A percentile compares a stretch with the other conserved stretches of the same genome.
Conservation (phyloP, 53 echinoderm and acorn worm genomes). For the Antedon mediterranea region DNA sequence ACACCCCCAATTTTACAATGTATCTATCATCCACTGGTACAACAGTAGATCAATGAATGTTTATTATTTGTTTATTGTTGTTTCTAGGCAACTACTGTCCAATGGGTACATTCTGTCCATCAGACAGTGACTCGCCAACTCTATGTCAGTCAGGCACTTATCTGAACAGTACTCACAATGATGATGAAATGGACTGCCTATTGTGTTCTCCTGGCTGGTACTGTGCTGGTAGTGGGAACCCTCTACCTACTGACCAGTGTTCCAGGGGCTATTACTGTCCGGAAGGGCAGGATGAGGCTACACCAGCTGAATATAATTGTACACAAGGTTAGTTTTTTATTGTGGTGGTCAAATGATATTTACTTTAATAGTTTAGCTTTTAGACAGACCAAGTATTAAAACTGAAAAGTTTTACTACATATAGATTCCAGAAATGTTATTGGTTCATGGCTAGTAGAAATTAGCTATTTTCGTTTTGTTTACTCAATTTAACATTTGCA, state of each 20-base stretch:
- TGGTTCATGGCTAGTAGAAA: too few species aligned
- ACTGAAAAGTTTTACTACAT: not conserved
- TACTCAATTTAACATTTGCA: not conserved
- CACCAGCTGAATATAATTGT: slow-evolving; percentile 81
- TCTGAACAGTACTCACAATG: slow-evolving; percentile 81
- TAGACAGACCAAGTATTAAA: too few species aligned
- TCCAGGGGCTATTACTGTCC: slow-evolving; percentile 81
- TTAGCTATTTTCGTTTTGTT: not conserved
- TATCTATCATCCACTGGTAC: not conserved
- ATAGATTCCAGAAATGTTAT: not conserved
- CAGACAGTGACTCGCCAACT: slow-evolving; percentile 41
- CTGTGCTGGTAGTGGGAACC: slow-evolving; percentile 77
- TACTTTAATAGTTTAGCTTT: not conserved
- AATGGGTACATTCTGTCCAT: slow-evolving; percentile 70
- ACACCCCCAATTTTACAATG: not conserved
- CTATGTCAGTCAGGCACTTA: slow-evolving; percentile 80
- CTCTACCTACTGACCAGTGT: slow-evolving; percentile 60
- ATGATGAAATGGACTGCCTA: slow-evolving; percentile 51
- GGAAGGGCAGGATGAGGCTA: slow-evolving; percentile 67
- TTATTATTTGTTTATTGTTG: not conserved
- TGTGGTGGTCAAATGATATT: too few species aligned
- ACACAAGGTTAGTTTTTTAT: slow-evolving; percentile 41
- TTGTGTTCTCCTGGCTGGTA: slow-evolving; percentile 61
- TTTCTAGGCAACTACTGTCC: slow-evolving; percentile 62
- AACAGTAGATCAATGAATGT: not conserved